Conservation (phyloP, 2,888 invertebrate species). For the Amiota mariae region DNA sequence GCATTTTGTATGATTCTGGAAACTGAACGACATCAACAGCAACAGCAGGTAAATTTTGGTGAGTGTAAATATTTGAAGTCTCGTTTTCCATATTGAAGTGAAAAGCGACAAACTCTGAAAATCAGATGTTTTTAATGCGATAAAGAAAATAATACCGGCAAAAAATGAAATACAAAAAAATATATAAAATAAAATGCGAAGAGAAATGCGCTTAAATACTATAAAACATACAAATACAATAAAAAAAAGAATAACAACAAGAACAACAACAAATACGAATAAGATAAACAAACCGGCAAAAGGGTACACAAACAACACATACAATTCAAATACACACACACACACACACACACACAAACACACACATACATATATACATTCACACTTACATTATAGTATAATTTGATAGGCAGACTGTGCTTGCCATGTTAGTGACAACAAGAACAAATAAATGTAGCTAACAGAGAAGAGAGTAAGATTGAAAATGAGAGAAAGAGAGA, state of each 20-base stretch:
- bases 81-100: background rate
- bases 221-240: background rate
- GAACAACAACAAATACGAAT: slow-evolving; percentile 3
- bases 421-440: too few relatives aligned
- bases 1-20: background rate
- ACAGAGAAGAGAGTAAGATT: too few relatives aligned
- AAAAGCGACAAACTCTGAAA: background rate
- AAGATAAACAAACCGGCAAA: slow-evolving; percentile 54
- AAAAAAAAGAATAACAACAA: background rate
- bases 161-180: slow-evolving; percentile 42
- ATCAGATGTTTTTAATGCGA: slow-evolving; percentile 18
- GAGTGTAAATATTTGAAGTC: slow-evolving; percentile 15
- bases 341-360: slow-evolving; percentile 7
- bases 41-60: background rate
- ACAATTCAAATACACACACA: slow-evolving; percentile 15
- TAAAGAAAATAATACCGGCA: slow-evolving; percentile 41
- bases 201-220: slow-evolving; percentile 1
- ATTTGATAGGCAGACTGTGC: too few relatives aligned
- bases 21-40: too few relatives aligned
- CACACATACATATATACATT: background rate
- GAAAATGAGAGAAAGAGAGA: background rate
- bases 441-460: too few relatives aligned
- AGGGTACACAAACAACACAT: slow-evolving; percentile 25
- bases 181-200: slow-evolving; percentile 31
- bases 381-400: background rate